Conservation (phyloP, 2,797 vertebrate species). For the Leptoclinus maculatus region DNA sequence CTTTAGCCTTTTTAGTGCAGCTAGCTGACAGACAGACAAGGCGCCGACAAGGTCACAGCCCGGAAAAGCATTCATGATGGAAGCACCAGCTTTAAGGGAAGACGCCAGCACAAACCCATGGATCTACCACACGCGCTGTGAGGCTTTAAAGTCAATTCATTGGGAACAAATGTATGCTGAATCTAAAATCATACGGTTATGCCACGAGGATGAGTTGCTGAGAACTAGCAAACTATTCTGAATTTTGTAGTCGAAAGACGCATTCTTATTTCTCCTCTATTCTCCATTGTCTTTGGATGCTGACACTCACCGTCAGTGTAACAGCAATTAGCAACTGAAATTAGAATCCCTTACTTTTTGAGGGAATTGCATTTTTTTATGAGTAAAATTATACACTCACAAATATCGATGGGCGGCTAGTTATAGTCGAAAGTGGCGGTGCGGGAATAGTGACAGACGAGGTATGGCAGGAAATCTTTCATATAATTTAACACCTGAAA, state of each 20-base stretch:
- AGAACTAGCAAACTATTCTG: background rate
- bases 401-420: background rate
- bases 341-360: background rate
- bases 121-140: slow-evolving; percentile 10
- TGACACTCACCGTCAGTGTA: background rate
- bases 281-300: background rate
- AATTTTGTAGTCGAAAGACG: background rate
- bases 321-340: background rate
- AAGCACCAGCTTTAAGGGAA: slow-evolving; percentile 68
- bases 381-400: background rate
- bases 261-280: background rate
- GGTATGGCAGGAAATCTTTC: background rate
- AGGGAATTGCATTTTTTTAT: background rate
- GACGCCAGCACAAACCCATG: slow-evolving; percentile 12
- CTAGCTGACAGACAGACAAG: slow-evolving; percentile 82
- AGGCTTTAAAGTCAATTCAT: slow-evolving; percentile 1
- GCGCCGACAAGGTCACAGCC: slow-evolving; percentile 88
- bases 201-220: background rate
- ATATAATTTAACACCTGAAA: background rate
- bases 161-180: background rate
- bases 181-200: background rate
- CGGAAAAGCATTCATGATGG: slow-evolving; percentile 83
- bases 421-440: background rate
- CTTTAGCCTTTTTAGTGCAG: slow-evolving; percentile 89
- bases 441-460: background rate